A percentile compares a stretch with the other conserved stretches of the same genome.
Evolutionary conservation across 2,113 vertebrate genomes (phyloP).

Genomic region (Pangasianodon gigas): DNA sequence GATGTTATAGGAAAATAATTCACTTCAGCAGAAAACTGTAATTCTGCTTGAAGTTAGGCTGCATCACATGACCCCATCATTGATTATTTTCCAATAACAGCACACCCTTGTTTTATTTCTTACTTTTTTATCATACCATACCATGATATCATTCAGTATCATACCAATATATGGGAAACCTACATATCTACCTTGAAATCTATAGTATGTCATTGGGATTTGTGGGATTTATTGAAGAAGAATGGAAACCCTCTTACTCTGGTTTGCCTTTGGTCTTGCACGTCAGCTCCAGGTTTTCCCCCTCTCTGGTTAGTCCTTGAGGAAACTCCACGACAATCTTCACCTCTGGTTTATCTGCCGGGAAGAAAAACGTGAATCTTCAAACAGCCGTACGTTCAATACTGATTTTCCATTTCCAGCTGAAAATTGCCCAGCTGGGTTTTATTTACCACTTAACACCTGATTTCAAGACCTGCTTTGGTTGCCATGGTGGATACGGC

Average conservation of each 20-base stretch:
- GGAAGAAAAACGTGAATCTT: slow-evolving; percentile 14
- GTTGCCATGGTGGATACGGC: background rate
- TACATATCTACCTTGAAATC: background rate
- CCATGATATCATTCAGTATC: background rate
- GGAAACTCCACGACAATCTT: slow-evolving; percentile 90
- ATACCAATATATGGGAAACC: background rate
- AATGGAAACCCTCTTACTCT: slow-evolving; percentile 76
- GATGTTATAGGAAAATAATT: background rate
- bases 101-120: background rate
- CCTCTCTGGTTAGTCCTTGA: slow-evolving; percentile 91
- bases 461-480: slow-evolving; percentile 14
- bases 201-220: background rate
- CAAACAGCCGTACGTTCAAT: background rate
- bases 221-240: background rate
- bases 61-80: background rate
- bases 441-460: slow-evolving; percentile 42
- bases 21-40: background rate
- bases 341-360: slow-evolving; percentile 93
- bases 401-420: background rate
- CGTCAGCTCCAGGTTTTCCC: slow-evolving; percentile 88
- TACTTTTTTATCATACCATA: background rate
- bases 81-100: background rate
- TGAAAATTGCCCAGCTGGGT: slow-evolving; percentile 23
- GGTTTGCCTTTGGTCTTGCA: slow-evolving; percentile 92
- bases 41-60: background rate